These are phyloP conservation scores for Ptychobarbus kaznakovi DNA, from an alignment of 2,797 vertebrate species.

Conservation along the genomic window DNA sequence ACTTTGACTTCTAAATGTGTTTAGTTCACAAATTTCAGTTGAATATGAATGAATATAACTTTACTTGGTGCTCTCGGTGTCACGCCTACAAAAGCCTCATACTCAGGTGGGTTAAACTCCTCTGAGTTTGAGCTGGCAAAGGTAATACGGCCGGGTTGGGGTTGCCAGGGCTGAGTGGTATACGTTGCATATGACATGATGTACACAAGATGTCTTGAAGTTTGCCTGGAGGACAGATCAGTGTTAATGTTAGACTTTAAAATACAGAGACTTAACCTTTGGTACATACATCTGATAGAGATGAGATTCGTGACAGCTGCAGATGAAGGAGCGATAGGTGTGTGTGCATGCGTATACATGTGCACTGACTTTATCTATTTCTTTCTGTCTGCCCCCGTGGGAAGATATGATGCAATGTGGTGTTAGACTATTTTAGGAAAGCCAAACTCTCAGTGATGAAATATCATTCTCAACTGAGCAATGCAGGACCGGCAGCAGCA, in stretches of 20 bases:
- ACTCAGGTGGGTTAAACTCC: rapidly evolving
- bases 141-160: rapidly evolving
- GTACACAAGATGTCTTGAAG: slow-evolving; percentile 3
- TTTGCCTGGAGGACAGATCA: slow-evolving; percentile 9
- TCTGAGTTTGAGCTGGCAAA: neutral
- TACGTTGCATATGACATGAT: neutral
- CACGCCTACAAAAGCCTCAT: rapidly evolving
- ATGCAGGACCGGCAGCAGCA: neutral
- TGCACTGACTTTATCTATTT: slow-evolving; percentile 22
- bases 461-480: slow-evolving; percentile 45
- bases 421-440: slow-evolving; percentile 40
- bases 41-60: neutral
- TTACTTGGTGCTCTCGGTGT: slow-evolving; percentile 2
- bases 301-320: neutral
- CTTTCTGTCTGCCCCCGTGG: slow-evolving; percentile 12
- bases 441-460: slow-evolving; percentile 25
- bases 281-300: too few species aligned
- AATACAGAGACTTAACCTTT: neutral
- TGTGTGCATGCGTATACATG: neutral
- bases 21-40: neutral
- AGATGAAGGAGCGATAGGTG: neutral
- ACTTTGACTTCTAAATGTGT: neutral
- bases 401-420: slow-evolving; percentile 28
- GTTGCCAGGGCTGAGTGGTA: too few species aligned
- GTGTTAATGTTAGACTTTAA: neutral